phyloP scores from a whole-genome alignment of 1,140 invertebrate genomes.

The Pseudobourletiella spinata region DNA sequence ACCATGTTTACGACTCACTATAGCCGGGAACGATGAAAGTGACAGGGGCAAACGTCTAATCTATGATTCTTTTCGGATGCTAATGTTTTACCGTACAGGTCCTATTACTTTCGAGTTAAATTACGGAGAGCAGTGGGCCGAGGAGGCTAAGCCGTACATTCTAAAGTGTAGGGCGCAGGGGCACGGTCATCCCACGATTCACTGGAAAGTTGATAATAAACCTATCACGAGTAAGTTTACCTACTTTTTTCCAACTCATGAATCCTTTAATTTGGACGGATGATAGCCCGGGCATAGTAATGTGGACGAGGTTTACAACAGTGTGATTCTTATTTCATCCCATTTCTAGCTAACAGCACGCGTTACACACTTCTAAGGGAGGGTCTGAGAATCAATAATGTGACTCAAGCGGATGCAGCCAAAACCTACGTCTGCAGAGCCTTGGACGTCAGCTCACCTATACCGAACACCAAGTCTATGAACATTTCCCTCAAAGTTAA shows the following conservation, averaged over 20 bases:
- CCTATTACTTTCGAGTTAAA: constrained; percentile 32
- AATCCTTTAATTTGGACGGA: too few relatives aligned
- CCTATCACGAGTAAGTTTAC: neutral
- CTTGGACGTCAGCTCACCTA: constrained; percentile 28
- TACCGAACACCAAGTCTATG: constrained; percentile 30
- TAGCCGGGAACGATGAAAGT: too few relatives aligned
- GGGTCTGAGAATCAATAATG: constrained; percentile 29
- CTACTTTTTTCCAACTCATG: too few relatives aligned
- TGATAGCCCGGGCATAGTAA: too few relatives aligned
- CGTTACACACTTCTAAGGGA: constrained; percentile 27
- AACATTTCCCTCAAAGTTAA: constrained; percentile 33
- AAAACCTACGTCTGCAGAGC: constrained; percentile 32
- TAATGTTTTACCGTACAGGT: too few relatives aligned
- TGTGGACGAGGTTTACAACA: too few relatives aligned
- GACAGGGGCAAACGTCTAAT: too few relatives aligned
- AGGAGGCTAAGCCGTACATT: constrained; percentile 23
- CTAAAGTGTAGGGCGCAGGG: constrained; percentile 28
- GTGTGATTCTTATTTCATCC: neutral
- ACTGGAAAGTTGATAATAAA: constrained; percentile 32
- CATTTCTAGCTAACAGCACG: constrained; percentile 4
- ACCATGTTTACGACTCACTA: too few relatives aligned
- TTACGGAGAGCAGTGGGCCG: constrained; percentile 28
- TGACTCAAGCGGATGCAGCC: constrained; percentile 19
- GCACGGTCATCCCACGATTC: constrained; percentile 24
- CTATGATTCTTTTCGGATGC: too few relatives aligned